Percentiles rank a stretch among this genome's conserved stretches.
Conservation (phyloP, 2,113 vertebrate genomes). For the Tetraodon nigroviridis region DNA sequence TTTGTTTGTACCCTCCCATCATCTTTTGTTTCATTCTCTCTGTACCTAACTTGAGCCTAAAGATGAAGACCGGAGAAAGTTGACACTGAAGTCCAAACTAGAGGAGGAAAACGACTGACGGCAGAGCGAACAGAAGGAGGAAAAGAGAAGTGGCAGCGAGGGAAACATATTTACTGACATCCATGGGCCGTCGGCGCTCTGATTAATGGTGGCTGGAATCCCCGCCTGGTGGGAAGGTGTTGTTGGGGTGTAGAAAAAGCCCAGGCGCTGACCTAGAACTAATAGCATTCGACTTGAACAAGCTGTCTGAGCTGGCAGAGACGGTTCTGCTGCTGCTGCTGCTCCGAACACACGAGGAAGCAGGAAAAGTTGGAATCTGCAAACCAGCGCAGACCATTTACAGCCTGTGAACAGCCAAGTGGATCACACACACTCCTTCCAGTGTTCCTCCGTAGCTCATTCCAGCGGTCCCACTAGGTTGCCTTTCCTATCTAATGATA, state of each 20-base stretch:
- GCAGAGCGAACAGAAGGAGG: neutral
- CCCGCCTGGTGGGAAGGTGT: constrained; percentile 72
- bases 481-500: no score
- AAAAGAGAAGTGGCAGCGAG: constrained; percentile 45
- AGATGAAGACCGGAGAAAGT: neutral
- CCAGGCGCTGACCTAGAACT: constrained; percentile 72
- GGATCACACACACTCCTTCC: neutral
- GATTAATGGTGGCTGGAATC: constrained; percentile 75
- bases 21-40: neutral
- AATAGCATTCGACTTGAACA: constrained; percentile 78
- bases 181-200: constrained; percentile 75
- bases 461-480: no score
- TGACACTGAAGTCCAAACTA: constrained; percentile 17
- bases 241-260: constrained; percentile 69
- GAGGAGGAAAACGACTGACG: constrained; percentile 8
- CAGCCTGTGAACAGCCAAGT: constrained; percentile 7
- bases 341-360: constrained; percentile 40
- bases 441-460: no score
- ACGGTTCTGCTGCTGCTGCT: constrained; percentile 39
- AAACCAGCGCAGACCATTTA: constrained; percentile 13
- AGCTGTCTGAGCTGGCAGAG: constrained; percentile 61
- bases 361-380: constrained; percentile 49
- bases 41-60: no score
- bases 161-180: constrained; percentile 77
- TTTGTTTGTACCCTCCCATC: constrained; percentile 78